phyloP scores from a whole-genome alignment of 2,888 invertebrate species.

The Cryptus armator region DNA sequence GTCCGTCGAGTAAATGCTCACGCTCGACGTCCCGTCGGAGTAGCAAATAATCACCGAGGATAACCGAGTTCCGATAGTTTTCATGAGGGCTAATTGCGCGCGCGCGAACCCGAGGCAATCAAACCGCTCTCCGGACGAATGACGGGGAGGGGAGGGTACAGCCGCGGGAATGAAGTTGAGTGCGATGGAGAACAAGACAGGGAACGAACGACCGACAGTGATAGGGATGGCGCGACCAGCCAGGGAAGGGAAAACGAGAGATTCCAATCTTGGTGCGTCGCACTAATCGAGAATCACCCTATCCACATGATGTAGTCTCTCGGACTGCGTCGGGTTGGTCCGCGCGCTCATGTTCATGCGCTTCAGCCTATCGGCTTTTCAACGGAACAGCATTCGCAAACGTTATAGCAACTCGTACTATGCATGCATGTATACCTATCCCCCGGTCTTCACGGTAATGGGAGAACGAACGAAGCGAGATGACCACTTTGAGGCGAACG shows the following conservation, averaged over 20 bases:
- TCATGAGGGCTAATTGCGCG: conserved; percentile 66
- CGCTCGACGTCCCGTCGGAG: conserved; percentile 30
- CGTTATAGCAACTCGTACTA: conserved; percentile 27
- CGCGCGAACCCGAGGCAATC: conserved; percentile 59
- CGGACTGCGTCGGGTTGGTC: conserved; percentile 11
- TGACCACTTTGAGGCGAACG: conserved; percentile 69
- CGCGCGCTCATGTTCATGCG: conserved; percentile 2
- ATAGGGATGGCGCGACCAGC: conserved; percentile 43
- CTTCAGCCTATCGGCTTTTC: conserved; percentile 53
- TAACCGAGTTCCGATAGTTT: conserved; percentile 65
- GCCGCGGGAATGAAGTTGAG: conserved; percentile 44
- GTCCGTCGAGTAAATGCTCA: conserved; percentile 36
- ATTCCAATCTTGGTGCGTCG: conserved; percentile 64
- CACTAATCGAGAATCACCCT: conserved; percentile 64
- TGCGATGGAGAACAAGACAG: conserved; percentile 24
- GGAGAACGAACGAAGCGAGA: conserved; percentile 61
- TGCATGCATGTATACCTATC: neutral
- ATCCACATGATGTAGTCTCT: conserved; percentile 52
- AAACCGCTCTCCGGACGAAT: conserved; percentile 28
- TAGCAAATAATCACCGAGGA: conserved; percentile 57
- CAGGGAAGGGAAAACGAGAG: conserved; percentile 39
- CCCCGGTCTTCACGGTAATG: conserved; percentile 51
- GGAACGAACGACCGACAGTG: conserved; percentile 37
- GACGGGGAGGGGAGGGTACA: neutral
- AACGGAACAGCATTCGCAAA: conserved; percentile 11